phyloP scores from a whole-genome alignment of 1,140 invertebrate genomes.

The Pseudomyrmex sp. region DNA sequence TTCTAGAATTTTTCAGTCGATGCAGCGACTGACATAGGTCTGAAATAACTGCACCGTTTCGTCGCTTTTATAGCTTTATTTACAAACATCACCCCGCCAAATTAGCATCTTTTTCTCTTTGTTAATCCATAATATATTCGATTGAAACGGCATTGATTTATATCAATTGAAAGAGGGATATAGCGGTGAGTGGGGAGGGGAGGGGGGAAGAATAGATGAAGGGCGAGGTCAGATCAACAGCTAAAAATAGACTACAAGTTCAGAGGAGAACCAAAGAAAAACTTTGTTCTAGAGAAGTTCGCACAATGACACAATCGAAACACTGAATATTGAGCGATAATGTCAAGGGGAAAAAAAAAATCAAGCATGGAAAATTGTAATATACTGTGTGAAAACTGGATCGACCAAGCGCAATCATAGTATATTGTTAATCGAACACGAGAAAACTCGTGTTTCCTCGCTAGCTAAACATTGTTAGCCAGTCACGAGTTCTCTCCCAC shows the following conservation, averaged over 20 bases:
- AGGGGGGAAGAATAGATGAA: not conserved
- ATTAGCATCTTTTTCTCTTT: constrained; percentile 57
- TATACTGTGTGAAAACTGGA: too few species aligned
- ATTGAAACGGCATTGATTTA: constrained; percentile 62
- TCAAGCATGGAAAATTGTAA: too few species aligned
- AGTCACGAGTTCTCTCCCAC: too few species aligned
- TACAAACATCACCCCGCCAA: constrained; percentile 67
- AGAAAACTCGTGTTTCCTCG: too few species aligned
- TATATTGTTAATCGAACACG: too few species aligned
- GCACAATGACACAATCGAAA: constrained; percentile 56
- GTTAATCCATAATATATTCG: constrained; percentile 64
- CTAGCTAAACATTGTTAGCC: too few species aligned
- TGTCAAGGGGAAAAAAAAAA: not conserved
- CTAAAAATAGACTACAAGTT: constrained; percentile 62
- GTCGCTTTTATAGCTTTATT: constrained; percentile 72
- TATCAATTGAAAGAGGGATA: constrained; percentile 20
- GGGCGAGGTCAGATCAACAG: constrained; percentile 19
- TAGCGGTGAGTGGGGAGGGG: too few species aligned
- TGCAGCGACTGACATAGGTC: not conserved
- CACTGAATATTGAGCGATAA: not conserved
- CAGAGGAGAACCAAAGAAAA: constrained; percentile 61
- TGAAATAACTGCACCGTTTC: constrained; percentile 48
- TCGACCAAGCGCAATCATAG: too few species aligned
- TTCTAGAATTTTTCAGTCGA: not conserved
- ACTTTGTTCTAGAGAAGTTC: constrained; percentile 17